A percentile compares a stretch with the other conserved stretches of the same genome.
These are phyloP conservation scores for Phortica magna DNA, from an alignment of 2,888 invertebrate species.

Conservation along the genomic window DNA sequence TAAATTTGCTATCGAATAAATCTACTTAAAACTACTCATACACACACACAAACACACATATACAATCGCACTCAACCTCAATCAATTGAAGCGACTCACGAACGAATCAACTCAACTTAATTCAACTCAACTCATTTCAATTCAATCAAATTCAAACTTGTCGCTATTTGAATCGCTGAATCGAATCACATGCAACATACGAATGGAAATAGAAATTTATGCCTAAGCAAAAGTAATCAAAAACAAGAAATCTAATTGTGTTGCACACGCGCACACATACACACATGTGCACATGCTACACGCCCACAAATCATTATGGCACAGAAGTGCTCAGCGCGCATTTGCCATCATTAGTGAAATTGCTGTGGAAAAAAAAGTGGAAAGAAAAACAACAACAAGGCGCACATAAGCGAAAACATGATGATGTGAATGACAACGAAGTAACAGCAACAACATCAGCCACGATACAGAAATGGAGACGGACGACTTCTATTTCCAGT, in stretches of 20 bases:
- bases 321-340: conserved; percentile 44
- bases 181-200: not conserved
- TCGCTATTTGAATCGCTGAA: not conserved
- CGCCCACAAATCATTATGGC: conserved; percentile 47
- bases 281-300: conserved; percentile 31
- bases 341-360: conserved; percentile 65
- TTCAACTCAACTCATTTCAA: conserved; percentile 5
- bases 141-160: conserved; percentile 20
- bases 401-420: not conserved
- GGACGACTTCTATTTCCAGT: not conserved
- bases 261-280: conserved; percentile 37
- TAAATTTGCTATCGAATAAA: not conserved
- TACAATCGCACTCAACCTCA: not conserved
- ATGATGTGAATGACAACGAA: not conserved
- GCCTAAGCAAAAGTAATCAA: conserved; percentile 44
- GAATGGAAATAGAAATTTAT: not conserved
- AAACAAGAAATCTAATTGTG: conserved; percentile 63
- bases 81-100: not conserved
- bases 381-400: conserved; percentile 8
- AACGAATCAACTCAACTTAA: conserved; percentile 13
- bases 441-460: not conserved
- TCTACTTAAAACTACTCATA: not conserved
- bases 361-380: conserved; percentile 39
- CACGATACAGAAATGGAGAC: not conserved
- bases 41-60: not conserved